A percentile compares a stretch with the other conserved stretches of the same genome.
Conservation (phyloP, 2,888 invertebrate species). For the Dasysyrphus tricinctus region DNA sequence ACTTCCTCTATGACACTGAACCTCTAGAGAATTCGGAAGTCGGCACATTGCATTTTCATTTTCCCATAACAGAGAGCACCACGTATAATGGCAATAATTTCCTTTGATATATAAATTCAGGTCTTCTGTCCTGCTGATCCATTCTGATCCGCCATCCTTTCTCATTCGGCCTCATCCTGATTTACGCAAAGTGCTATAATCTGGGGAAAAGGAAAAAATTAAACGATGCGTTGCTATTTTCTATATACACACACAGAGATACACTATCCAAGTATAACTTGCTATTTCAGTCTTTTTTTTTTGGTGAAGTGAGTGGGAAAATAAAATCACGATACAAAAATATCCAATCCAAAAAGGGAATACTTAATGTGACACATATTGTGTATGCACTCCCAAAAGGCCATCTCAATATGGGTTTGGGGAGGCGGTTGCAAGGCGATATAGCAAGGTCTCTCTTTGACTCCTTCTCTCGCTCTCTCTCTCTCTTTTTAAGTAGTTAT, state of each 20-base stretch:
- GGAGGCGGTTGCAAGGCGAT: background rate
- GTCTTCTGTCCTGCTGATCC: constrained; percentile 51
- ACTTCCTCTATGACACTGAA: constrained; percentile 32
- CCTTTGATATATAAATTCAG: constrained; percentile 73
- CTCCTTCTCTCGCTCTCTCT: background rate
- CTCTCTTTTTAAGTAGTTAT: constrained; percentile 21
- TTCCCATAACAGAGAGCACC: constrained; percentile 45
- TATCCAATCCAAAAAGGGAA: constrained; percentile 62
- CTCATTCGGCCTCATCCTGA: constrained; percentile 69
- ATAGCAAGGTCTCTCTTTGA: background rate
- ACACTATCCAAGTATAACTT: constrained; percentile 1
- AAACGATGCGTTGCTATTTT: constrained; percentile 56
- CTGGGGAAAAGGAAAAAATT: constrained; percentile 71
- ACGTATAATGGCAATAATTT: constrained; percentile 73
- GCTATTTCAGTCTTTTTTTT: background rate
- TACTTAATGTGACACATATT: constrained; percentile 68
- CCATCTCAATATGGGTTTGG: background rate
- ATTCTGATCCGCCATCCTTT: constrained; percentile 45
- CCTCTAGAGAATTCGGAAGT: constrained; percentile 47
- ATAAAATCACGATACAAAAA: constrained; percentile 41
- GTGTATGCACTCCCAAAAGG: constrained; percentile 24
- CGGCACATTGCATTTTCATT: constrained; percentile 51
- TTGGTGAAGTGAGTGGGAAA: constrained; percentile 31
- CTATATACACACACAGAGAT: background rate
- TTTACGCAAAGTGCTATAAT: constrained; percentile 74